Evolutionary conservation across 30 jellyfish, hydroid and myxozoan genomes (phyloP), one percentile per base, ranked within the genome.

Genomic region (Aurelia aurita complex sp. Pacific): DNA sequence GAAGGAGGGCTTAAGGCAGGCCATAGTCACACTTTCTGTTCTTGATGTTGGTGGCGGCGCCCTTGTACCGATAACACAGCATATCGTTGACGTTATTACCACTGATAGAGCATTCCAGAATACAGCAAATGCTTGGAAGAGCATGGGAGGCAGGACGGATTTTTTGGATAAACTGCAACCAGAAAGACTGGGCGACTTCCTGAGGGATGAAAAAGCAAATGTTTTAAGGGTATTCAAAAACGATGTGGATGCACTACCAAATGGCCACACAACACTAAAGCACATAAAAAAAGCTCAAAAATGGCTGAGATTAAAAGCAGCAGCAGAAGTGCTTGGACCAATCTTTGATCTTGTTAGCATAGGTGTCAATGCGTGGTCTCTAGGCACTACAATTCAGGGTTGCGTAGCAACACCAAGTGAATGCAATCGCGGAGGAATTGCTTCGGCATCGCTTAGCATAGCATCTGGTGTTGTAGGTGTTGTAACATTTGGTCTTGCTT

Each of bases 281-380:
- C 57, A 46, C 57, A 46, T 46, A 4, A 46, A 46, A 7, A 46
- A 46, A 9, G 57, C 57, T 46, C 57, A 46, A 9, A 46, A 46
- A 6, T 46, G 57, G 57, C 57, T 46, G 14, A 5, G 14, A 46
- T 46, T 46, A 46, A 46, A 46, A 46, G 57, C 38, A 12, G 43
- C 36, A 3, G 73, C 36, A 14, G 14, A 64, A 8, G 73, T 64
- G 13, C 36, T 64, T 18, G 73, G 73, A 2, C 73, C 73, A 12
- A 4, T 64, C 36, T 64, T 64, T 64, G 73, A 64, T 64, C 36
- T 32, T 18, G 73, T 64, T 11, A 64, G 73, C 36, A 64, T 64
- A 42, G 73, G 73, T 18, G 73, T 64, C 73, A 64, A 64, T 32
- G 13, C 73, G 10, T 64, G 73, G 73, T 19, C 73, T 32, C 36